Conservation (phyloP, 1,140 invertebrate genomes). For the Drosophila sproati region DNA sequence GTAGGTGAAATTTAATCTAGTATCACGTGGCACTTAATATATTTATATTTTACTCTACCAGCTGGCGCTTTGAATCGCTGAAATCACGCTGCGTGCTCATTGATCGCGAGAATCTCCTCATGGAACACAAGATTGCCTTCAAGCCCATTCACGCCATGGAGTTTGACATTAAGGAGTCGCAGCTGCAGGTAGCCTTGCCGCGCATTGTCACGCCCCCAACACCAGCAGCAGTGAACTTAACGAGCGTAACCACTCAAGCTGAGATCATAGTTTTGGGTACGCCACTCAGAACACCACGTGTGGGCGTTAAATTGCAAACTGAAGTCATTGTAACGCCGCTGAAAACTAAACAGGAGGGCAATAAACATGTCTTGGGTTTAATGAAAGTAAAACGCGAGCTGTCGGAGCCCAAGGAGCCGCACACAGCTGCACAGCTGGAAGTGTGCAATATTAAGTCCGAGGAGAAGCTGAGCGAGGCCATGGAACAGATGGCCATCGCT, state of each 20-base stretch:
- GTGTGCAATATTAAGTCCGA: conserved; percentile 18
- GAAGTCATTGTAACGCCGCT: conserved; percentile 26
- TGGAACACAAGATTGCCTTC: conserved; percentile 74
- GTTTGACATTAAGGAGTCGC: conserved; percentile 67
- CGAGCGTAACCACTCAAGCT: background rate
- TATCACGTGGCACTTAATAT: background rate
- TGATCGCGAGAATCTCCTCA: conserved; percentile 77
- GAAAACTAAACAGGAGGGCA: background rate
- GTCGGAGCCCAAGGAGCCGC: background rate
- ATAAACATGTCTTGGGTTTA: background rate
- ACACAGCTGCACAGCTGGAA: background rate
- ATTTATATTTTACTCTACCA: conserved; percentile 6
- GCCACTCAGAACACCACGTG: conserved; percentile 21
- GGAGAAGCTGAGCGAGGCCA: background rate
- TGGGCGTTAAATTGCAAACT: background rate
- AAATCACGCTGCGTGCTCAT: conserved; percentile 82
- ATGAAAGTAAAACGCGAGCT: conserved; percentile 29
- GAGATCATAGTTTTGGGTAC: conserved; percentile 41
- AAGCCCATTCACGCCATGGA: conserved; percentile 70
- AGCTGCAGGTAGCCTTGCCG: conserved; percentile 62
- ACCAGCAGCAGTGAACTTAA: background rate
- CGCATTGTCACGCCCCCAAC: conserved; percentile 46
- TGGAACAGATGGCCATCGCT: background rate
- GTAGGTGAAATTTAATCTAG: conserved; percentile 24
- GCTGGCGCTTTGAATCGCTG: conserved; percentile 83